phyloP scores from a whole-genome alignment of 2,888 invertebrate species.

The Nephrotoma flavescens region DNA sequence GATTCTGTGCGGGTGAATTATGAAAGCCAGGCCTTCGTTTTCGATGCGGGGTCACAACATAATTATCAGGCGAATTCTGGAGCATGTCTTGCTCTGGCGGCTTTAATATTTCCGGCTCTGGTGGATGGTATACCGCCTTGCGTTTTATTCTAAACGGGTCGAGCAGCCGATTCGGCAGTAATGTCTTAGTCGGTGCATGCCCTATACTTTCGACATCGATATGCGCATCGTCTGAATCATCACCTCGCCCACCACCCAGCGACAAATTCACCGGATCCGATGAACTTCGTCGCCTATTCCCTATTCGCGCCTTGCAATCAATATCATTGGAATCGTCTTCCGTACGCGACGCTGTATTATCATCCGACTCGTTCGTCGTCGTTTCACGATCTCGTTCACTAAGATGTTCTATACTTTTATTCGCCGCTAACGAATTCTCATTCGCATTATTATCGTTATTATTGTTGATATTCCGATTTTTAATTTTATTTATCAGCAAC shows the following conservation, averaged over 20 bases:
- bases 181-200: conserved; percentile 29
- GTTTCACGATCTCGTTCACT: conserved; percentile 15
- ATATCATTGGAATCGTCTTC: conserved; percentile 33
- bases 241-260: conserved; percentile 37
- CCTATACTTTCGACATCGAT: conserved; percentile 37
- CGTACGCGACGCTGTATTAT: conserved; percentile 15
- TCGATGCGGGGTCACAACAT: conserved; percentile 75
- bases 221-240: conserved; percentile 41
- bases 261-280: conserved; percentile 74
- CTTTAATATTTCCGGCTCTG: conserved; percentile 45
- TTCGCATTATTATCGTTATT: background rate
- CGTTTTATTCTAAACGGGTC: conserved; percentile 36
- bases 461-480: background rate
- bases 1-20: conserved; percentile 75
- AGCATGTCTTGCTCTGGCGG: conserved; percentile 51
- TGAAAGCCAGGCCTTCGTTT: conserved; percentile 77
- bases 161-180: conserved; percentile 28
- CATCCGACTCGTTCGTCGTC: conserved; percentile 17
- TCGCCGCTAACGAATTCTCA: background rate
- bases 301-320: conserved; percentile 24
- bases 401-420: background rate
- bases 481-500: background rate
- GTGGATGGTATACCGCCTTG: conserved; percentile 46
- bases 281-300: conserved; percentile 52
- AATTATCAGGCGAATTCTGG: conserved; percentile 65